Conservation (phyloP, 2,113 vertebrate genomes). For the Lamprotornis superbus region DNA sequence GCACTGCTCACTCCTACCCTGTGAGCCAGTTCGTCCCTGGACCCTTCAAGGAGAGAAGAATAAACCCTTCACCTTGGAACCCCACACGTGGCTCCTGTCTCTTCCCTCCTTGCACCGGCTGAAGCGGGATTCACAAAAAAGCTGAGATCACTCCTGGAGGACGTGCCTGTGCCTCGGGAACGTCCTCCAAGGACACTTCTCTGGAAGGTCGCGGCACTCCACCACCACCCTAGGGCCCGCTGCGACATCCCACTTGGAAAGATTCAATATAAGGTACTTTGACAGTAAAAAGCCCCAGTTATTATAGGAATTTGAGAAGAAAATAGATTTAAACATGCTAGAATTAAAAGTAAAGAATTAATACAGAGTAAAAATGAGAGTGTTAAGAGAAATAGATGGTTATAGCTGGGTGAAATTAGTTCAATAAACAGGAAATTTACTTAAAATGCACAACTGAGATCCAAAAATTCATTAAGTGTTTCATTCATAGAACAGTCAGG, state of each 20-base stretch:
- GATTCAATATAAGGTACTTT: background rate
- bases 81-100: too few species aligned
- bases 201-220: too few species aligned
- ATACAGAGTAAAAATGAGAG: background rate
- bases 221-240: too few species aligned
- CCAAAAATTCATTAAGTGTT: background rate
- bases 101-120: too few species aligned
- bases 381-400: background rate
- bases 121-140: too few species aligned
- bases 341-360: background rate
- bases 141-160: too few species aligned
- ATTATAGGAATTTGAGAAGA: background rate
- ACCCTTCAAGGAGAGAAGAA: too few species aligned
- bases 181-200: too few species aligned
- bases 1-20: too few species aligned
- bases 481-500: background rate
- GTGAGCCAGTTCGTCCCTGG: too few species aligned
- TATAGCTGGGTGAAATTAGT: background rate
- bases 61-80: too few species aligned
- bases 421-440: background rate
- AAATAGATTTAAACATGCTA: background rate
- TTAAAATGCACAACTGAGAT: background rate
- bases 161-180: too few species aligned
- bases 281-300: background rate
- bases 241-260: background rate